Base-by-base conservation (phyloP, 2,797 vertebrate species). In the Pteronotus mesoamericanus region DNA sequence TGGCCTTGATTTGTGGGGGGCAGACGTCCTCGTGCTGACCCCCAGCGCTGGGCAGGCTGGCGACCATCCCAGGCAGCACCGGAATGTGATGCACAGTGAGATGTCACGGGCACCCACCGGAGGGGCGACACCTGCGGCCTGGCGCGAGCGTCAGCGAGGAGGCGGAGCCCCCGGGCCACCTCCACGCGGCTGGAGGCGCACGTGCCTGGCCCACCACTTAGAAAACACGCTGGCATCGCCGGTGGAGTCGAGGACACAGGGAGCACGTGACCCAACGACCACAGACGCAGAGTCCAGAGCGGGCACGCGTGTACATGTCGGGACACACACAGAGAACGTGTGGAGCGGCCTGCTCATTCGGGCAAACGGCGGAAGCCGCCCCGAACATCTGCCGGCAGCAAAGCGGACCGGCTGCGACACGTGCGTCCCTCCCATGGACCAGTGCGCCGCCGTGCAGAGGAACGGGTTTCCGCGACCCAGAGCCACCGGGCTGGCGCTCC, bases 381-480 rank as follows among this genome's bases (percentile, higher is more conserved):
- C 7, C 37, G 10, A n/a, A 34, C 2, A 5, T 5, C 78, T 1
- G 32, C 51, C 29, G 0, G n/a, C 77, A 11, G 32, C 4, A 5
- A 32, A 34, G 18, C 0, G 7, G 68, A 15, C 21, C 2, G 1
- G 34, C 0, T 0, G 4, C 3, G 24, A 2, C 6, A 21, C 18
- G 8, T 4, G 5, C 6, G 0, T 2, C 32, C 44, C 51, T 1
- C 2, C 5, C 0, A 1, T 0, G 48, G 64, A 32, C 10, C 0
- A 12, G 68, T 1, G 29, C 0, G 1, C 18, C 51, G 64, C 29
- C 2, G 0, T 1, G 16, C 39, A 34, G 34, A 34, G 0, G 21
- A 26, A 14, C 1, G 16, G 2, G 3, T 12, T 9, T 16, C 51
- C 0, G 1, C 10, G 0, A 9, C 14, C 0, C 32, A 2, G 0